Base-by-base conservation (phyloP, 1,140 invertebrate genomes). In the Drosophila ercepeae region DNA sequence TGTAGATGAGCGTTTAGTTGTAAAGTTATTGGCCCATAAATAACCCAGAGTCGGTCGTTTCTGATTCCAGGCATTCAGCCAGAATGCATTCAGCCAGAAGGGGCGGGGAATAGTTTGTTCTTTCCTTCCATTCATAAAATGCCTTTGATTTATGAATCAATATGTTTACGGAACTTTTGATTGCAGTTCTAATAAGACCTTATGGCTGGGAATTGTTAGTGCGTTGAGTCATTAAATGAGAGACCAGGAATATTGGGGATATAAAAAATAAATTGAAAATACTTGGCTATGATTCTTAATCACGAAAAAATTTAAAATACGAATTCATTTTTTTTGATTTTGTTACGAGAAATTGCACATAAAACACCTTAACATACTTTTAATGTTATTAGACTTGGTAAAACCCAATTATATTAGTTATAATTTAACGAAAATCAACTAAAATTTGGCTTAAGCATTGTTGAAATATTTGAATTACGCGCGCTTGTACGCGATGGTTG, bases 1-100 rank as follows among this genome's bases (percentile, higher is more conserved):
- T 86, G 81, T 86, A 86, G 81, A 86, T 86, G 81, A 86, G 81
- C 81, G 81, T 86, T 86, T 86, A 88, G 81, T 86, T 86, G 76
- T 81, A 81, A 86, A 86, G 81, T 86, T 86, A 86, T 88, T 88
- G 81, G 67, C 68, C 45, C 81, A 86, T 86, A 86, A 86, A 86
- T 86, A 69, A 86, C 59, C 44, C 16, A 4, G 19, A 13, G 14
- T 53, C 42, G 41, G 19, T 46, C 48, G 34, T 45, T 42, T 41
- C 19, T 46, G 46, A 25, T 45, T 55, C 21, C 46, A 44, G 46
- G 39, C 11, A 42, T 63, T 25, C 11, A 39, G 34, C 19, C n/a
- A 11, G 32, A 14, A 41, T 49, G 27, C 19, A 42, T 1, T 8
- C n/a, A n/a, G n/a, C n/a, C n/a, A n/a, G 16, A 7, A 14, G 18